Evolutionary conservation across 2,888 invertebrate genomes (phyloP), one percentile per base, ranked within the genome.

Genomic region (Drosophila anomalata): DNA sequence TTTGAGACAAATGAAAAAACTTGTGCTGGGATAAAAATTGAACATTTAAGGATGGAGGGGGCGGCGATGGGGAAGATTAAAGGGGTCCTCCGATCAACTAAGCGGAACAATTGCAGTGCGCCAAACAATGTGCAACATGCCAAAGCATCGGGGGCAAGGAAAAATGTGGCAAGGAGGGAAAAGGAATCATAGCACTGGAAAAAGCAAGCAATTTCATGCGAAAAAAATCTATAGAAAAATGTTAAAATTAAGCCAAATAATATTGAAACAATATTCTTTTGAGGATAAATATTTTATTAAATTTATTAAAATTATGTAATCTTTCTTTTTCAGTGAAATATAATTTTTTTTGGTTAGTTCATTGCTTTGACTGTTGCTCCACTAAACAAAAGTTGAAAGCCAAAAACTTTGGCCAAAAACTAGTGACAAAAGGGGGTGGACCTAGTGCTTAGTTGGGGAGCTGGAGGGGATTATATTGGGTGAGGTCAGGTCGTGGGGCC

Each of bases 51-150:
- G 22, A 44, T 44, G 11, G 20, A 20, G 22, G 44, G 54, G 44
- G 46, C 47, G 31, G 17, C 20, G 44, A 14, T 52, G 9, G 52
- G 22, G 17, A 47, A 59, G 53, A 48, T 54, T 53, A 53, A 48
- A 59, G 48, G 67, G 57, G 66, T 31, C 9, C 31, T 46, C 39
- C 12, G 46, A 52, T 73, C 73, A 84, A 85, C 80, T 87, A 82
- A 79, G 85, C 85, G 83, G 85, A 87, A 85, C 84, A 85, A 85
- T 85, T 85, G 87, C 78, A 75, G 72, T 74, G 76, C 76, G 52
- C 65, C 79, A 69, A 87, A 81, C 81, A 84, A 84, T 84, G 85
- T 84, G 81, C 77, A 84, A 75, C 77, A 74, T 67, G 57, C 63
- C 65, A 61, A 31, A 56, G 53, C 47, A 71, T 53, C 36, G 33